These are phyloP conservation scores for Paguma larvata DNA, from an alignment of 2,797 vertebrate genomes.

Conservation along the genomic window DNA sequence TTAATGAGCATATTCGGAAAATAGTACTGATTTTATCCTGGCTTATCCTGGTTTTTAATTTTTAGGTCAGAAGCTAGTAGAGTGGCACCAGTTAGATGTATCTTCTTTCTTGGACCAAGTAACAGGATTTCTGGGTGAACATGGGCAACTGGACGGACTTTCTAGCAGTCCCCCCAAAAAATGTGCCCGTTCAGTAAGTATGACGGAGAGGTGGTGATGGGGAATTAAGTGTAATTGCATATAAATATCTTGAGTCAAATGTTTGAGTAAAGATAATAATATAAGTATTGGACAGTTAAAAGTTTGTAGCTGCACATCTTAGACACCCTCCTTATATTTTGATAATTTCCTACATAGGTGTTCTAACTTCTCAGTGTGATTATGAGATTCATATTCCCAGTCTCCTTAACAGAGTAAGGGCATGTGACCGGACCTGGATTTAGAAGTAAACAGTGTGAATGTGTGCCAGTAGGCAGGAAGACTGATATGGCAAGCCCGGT, in stretches of 20 bases:
- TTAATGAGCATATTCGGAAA: slow-evolving; percentile 53
- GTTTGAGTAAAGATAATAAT: slow-evolving; percentile 2
- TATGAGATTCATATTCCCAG: background rate
- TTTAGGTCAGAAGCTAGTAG: slow-evolving; percentile 98
- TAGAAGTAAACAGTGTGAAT: slow-evolving; percentile 28
- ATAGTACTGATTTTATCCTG: slow-evolving; percentile 13
- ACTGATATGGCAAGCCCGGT: background rate
- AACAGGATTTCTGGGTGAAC: slow-evolving; percentile 96
- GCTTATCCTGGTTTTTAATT: slow-evolving; percentile 68
- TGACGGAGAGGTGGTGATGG: background rate
- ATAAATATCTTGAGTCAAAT: slow-evolving; percentile 39
- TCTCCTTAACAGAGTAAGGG: background rate
- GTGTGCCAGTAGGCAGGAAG: background rate
- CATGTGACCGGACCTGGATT: background rate
- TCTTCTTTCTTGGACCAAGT: slow-evolving; percentile 98
- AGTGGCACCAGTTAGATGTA: slow-evolving; percentile 98
- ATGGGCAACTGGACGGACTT: slow-evolving; percentile 97
- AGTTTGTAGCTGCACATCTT: background rate
- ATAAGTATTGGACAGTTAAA: background rate
- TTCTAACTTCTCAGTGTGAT: slow-evolving; percentile 32
- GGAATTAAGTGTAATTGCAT: background rate
- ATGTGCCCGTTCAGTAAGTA: slow-evolving; percentile 96
- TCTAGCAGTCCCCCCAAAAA: slow-evolving; percentile 96
- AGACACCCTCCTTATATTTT: background rate
- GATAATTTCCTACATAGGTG: background rate